Evolutionary conservation across 1,140 invertebrate genomes (phyloP).

Genomic region (Lasioglossum albipes): DNA sequence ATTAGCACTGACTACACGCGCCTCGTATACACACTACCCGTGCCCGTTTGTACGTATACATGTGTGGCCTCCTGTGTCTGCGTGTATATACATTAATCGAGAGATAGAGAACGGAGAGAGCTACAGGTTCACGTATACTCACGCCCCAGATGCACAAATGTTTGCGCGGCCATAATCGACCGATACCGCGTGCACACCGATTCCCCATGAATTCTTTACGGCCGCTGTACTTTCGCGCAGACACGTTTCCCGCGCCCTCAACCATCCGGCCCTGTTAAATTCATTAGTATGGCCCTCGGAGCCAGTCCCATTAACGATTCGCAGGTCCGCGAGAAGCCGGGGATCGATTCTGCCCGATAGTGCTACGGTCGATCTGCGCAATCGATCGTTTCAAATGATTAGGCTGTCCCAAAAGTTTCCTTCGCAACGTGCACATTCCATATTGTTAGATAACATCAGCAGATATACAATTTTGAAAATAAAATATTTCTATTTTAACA

Average conservation of each 20-base stretch:
- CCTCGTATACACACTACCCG: slow-evolving; percentile 64
- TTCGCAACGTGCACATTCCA: too few relatives aligned
- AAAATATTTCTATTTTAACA: too few relatives aligned
- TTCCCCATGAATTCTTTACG: slow-evolving; percentile 59
- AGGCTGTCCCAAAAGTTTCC: too few relatives aligned
- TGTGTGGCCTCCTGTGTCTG: slow-evolving; percentile 28
- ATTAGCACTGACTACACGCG: slow-evolving; percentile 77
- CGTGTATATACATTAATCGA: slow-evolving; percentile 63
- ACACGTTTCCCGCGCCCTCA: background rate
- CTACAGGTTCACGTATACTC: slow-evolving; percentile 43
- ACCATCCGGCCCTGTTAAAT: background rate
- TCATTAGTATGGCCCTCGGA: slow-evolving; percentile 1
- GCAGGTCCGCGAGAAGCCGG: too few relatives aligned
- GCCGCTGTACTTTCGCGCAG: slow-evolving; percentile 28
- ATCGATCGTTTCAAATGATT: too few relatives aligned
- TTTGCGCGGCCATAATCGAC: slow-evolving; percentile 58
- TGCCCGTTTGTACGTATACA: background rate
- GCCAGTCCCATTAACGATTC: too few relatives aligned
- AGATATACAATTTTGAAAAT: too few relatives aligned
- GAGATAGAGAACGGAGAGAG: slow-evolving; percentile 37
- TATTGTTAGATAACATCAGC: too few relatives aligned
- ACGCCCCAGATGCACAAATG: slow-evolving; percentile 48
- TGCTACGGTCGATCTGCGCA: too few relatives aligned
- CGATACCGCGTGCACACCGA: slow-evolving; percentile 34
- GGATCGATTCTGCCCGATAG: too few relatives aligned